Evolutionary conservation across 2,113 vertebrate genomes (phyloP).

Genomic region (Pao palembangensis): DNA sequence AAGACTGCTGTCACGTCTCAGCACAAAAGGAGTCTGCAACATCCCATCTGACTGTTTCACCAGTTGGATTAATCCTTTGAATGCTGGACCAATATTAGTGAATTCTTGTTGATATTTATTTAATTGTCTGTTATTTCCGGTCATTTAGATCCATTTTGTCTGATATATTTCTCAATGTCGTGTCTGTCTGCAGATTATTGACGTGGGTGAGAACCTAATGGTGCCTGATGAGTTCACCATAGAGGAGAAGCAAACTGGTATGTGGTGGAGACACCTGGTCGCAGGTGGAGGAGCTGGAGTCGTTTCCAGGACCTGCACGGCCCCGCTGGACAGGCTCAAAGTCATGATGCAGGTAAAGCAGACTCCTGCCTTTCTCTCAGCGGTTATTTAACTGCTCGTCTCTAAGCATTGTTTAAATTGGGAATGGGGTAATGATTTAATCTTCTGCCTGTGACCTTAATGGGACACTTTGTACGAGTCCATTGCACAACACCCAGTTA

Average conservation of each 20-base stretch:
- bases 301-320: slow-evolving; percentile 91
- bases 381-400: neutral
- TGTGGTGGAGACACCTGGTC: slow-evolving; percentile 97
- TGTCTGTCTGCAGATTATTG: slow-evolving; percentile 83
- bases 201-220: slow-evolving; percentile 92
- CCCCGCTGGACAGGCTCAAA: slow-evolving; percentile 93
- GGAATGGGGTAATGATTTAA: no score
- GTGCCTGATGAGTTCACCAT: slow-evolving; percentile 95
- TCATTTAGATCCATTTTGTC: neutral
- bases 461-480: neutral
- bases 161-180: neutral
- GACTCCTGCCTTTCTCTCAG: neutral
- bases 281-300: slow-evolving; percentile 93
- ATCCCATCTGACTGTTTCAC: no score
- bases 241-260: slow-evolving; percentile 90
- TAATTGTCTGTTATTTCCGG: neutral
- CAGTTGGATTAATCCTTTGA: no score
- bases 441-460: neutral
- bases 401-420: neutral
- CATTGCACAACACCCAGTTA: slow-evolving; percentile 3
- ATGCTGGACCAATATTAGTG: no score
- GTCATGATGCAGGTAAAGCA: slow-evolving; percentile 92
- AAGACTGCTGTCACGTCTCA: neutral
- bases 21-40: no score
- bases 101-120: no score